A percentile compares a stretch with the other conserved stretches of the same genome.
Evolutionary conservation across 2,113 vertebrate species (phyloP).

Genomic region (Clarias macrocephalus): DNA sequence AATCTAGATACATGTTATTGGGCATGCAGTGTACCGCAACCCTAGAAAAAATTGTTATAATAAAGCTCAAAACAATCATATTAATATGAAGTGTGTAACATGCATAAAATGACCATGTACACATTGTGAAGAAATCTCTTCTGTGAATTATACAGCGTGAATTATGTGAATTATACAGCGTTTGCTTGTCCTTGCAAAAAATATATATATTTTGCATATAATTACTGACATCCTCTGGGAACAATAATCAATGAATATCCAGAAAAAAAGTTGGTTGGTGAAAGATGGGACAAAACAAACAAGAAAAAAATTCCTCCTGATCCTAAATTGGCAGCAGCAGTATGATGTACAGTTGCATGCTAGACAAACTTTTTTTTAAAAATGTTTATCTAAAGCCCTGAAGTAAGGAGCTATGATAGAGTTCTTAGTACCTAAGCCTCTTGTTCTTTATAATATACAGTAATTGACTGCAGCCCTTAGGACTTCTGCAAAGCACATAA

Average conservation of each 20-base stretch:
- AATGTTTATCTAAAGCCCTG: not conserved
- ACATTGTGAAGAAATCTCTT: not conserved
- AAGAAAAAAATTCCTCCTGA: not conserved
- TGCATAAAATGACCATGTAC: not conserved
- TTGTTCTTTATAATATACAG: constrained; percentile 47
- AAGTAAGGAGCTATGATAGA: constrained; percentile 11
- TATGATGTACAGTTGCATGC: not conserved
- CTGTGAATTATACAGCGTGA: not conserved
- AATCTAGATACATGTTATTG: not conserved
- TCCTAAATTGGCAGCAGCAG: not conserved
- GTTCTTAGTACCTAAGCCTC: constrained; percentile 8
- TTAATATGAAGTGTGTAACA: not conserved
- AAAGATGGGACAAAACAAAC: not conserved
- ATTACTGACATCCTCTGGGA: not conserved
- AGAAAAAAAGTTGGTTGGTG: not conserved
- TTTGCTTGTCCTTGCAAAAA: not conserved
- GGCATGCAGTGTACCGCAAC: not conserved
- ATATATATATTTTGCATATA: not conserved
- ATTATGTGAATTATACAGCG: not conserved
- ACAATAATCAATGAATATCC: not conserved
- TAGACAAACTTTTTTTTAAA: not conserved
- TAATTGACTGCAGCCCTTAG: constrained; percentile 53
- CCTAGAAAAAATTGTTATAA: not conserved
- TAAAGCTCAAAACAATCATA: not conserved
- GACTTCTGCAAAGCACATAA: constrained; percentile 54